Evolutionary conservation across 2,797 vertebrate genomes (phyloP).

Genomic region (Botia kubotai): DNA sequence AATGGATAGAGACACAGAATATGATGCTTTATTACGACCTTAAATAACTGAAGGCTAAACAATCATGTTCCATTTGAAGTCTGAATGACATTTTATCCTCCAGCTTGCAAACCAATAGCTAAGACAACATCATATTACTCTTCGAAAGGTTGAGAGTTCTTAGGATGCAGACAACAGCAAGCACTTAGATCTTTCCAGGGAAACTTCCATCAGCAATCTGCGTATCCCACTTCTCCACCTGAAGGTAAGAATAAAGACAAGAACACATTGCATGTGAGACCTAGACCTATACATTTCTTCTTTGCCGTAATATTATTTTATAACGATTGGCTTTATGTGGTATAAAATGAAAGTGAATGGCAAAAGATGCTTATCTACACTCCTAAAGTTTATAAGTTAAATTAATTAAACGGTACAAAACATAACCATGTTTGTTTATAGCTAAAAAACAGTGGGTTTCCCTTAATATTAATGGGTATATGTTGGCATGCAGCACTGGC

Average conservation of each 20-base stretch:
- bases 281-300: not conserved
- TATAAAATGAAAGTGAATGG: not conserved
- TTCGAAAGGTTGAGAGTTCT: slow-evolving; percentile 45
- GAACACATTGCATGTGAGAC: not conserved
- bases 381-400: not conserved
- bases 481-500: too few relatives aligned
- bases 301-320: not conserved
- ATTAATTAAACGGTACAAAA: not conserved
- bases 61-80: not conserved
- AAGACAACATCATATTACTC: slow-evolving; percentile 45
- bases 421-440: too few relatives aligned
- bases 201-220: slow-evolving; percentile 77
- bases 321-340: not conserved
- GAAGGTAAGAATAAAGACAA: slow-evolving; percentile 40
- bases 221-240: slow-evolving; percentile 80
- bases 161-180: not conserved
- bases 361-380: not conserved
- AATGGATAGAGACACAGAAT: slow-evolving; percentile 24
- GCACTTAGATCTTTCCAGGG: slow-evolving; percentile 77
- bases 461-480: too few relatives aligned
- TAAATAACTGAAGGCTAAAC: slow-evolving; percentile 1
- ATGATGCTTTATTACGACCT: not conserved
- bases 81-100: slow-evolving; percentile 2
- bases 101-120: not conserved
- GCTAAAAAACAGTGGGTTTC: too few relatives aligned